A percentile compares a stretch with the other conserved stretches of the same genome.
Conservation (phyloP, 2,113 vertebrate genomes). For the Pipra filicauda region DNA sequence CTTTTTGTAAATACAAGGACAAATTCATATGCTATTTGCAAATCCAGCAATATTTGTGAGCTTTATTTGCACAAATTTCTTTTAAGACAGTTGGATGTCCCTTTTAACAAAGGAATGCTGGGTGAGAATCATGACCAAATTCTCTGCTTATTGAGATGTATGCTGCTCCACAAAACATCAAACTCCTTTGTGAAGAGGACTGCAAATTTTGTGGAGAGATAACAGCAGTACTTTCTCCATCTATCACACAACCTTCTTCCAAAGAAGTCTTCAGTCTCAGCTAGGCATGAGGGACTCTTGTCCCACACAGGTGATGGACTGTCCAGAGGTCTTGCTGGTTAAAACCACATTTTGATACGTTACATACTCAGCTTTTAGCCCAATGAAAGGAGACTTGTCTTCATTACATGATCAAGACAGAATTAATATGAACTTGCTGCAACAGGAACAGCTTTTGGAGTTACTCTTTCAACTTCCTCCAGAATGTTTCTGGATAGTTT, state of each 20-base stretch:
- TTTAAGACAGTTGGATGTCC: neutral
- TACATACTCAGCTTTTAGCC: neutral
- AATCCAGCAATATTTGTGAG: neutral
- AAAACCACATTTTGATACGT: neutral
- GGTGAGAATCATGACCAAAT: neutral
- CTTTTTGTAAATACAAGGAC: neutral
- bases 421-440: neutral
- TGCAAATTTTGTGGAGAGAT: neutral
- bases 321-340: neutral
- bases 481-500: neutral
- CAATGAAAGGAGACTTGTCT: neutral
- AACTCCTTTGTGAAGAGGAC: neutral
- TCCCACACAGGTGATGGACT: neutral
- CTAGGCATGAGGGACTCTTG: neutral
- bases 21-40: neutral
- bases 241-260: neutral
- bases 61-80: neutral
- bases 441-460: neutral
- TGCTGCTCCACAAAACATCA: neutral
- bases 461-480: neutral
- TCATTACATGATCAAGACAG: neutral
- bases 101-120: neutral
- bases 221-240: neutral
- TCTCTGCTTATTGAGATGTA: neutral
- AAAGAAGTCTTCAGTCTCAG: neutral